Evolutionary conservation across 1,140 invertebrate species (phyloP), one percentile per base, ranked within the genome.

Genomic region (Drosophila ambigua): DNA sequence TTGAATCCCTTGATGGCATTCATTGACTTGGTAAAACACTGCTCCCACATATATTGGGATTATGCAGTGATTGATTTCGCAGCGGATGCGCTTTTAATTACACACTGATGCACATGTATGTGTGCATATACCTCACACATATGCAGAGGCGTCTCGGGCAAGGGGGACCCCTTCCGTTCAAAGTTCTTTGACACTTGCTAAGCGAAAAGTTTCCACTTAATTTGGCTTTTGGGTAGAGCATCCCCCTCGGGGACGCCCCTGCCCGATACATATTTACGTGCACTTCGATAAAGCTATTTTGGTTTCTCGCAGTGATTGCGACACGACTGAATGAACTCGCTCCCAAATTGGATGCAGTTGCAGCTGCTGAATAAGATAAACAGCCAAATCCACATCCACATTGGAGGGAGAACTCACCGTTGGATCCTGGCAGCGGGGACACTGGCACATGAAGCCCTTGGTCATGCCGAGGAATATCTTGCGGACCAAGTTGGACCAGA

Each of bases 401-500:
- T 15, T 9, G 15, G n/a, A 11, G 26, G 50, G 8, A 31, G 15
- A 68, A 92, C 90, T 93, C 66, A 91, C 96, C 49, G 94, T 94
- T 1, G 94, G 94, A 92, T 97, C 96, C 39, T 91, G 88, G 85
- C 96, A 97, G 35, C 96, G 93, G 15, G 90, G 76, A 83, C 96
- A 97, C 11, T 91, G 90, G 82, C 96, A 97, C 31, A 93, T 91
- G 88, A 97, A 97, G 81, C 95, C 94, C 93, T 97, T 97, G 2
- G 95, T 96, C 63, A 93, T 93, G 53, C 92, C 92, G 4, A 97
- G 92, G 82, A 96, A 94, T 16, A 94, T 92, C 45, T 95, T 92
- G 55, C 96, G 92, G 1, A 94, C 93, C 1, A 93, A 90, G 1
- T 95, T 97, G 7, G 95, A 95, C 95, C 96, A 96, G 5, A 97